Base-by-base conservation (phyloP, 2,113 vertebrate species). In the Myrmecobius fasciatus region DNA sequence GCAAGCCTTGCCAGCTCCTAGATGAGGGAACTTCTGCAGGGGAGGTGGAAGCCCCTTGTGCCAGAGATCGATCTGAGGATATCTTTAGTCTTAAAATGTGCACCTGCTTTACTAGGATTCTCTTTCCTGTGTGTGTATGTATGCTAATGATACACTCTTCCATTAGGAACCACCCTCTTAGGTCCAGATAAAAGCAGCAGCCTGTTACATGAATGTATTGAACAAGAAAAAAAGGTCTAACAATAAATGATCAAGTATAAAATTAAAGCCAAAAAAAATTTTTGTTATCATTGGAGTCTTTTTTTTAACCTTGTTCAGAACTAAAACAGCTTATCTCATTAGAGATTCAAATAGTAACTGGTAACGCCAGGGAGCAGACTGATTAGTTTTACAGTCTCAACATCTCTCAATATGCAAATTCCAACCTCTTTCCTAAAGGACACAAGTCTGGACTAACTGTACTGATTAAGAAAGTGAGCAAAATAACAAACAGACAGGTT, bases 321-420 rank as follows among this genome's bases (percentile, higher is more conserved):
- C 56, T 25, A 56, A 14, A 97, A 95, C 95, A 98, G 94, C 92
- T 97, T 95, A 95, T 67, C 53, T 98, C 94, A 92, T 96, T 97
- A 97, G 96, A 95, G 91, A 96, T 93, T 96, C 95, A 47, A 75
- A 92, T 3, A 93, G 92, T 92, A 53, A 51, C 94, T 93, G 90
- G 53, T 91, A 93, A 48, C 52, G 93, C 60, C 56, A 96, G 31
- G 43, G 52, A 97, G 54, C 25, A 94, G 52, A 52, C 93, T 95
- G 93, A 96, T 56, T 89, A 92, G 95, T 54, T 97, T 89, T 83
- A 67, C 90, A 96, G 54, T 92, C 54, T 96, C 83, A 96, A 75
- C 91, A 94, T 96, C 95, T 96, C 95, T 93, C 92, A 91, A 93
- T 92, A 97, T 94, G 52, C 83, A 97, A 97, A 97, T 95, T 95